phyloP scores from a whole-genome alignment of 92 coral and sea anemone genomes.

The Parazoanthus darwini region DNA sequence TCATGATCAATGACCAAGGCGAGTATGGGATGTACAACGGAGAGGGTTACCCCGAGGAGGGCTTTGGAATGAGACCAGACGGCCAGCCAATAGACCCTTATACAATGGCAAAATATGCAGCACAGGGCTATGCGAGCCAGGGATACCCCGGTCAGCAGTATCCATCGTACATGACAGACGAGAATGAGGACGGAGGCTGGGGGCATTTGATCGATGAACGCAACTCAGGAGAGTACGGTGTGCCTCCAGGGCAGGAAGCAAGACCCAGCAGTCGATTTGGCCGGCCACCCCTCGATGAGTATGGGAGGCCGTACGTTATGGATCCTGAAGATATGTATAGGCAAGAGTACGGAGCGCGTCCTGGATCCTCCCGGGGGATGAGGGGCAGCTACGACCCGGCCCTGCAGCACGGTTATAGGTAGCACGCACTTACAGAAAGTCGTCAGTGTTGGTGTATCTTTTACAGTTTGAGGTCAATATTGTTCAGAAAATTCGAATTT shows the following conservation, averaged over 20 bases:
- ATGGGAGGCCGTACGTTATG: constrained; percentile 57
- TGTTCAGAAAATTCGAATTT: background rate
- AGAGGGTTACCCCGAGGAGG: constrained; percentile 54
- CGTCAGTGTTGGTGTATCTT: too few relatives aligned
- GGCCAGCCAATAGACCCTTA: constrained; percentile 72
- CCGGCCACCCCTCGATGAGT: constrained; percentile 74
- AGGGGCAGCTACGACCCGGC: constrained; percentile 56
- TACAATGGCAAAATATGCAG: constrained; percentile 62
- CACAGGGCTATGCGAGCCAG: constrained; percentile 47
- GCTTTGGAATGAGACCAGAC: constrained; percentile 35
- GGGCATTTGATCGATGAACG: constrained; percentile 78
- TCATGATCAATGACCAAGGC: constrained; percentile 81
- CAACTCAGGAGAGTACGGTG: constrained; percentile 52
- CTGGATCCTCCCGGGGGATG: constrained; percentile 67
- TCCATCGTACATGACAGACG: constrained; percentile 62
- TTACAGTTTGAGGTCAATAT: too few relatives aligned
- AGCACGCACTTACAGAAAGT: background rate
- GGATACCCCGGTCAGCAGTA: constrained; percentile 63
- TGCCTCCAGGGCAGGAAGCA: constrained; percentile 63
- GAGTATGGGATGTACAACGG: constrained; percentile 83
- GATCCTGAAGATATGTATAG: constrained; percentile 68
- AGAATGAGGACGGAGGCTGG: constrained; percentile 73
- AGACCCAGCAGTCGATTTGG: constrained; percentile 92
- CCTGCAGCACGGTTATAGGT: constrained; percentile 76
- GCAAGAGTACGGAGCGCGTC: constrained; percentile 57